Evolutionary conservation across 2,888 invertebrate genomes (phyloP), one percentile per base, ranked within the genome.

Genomic region (Oeneis ivallda): DNA sequence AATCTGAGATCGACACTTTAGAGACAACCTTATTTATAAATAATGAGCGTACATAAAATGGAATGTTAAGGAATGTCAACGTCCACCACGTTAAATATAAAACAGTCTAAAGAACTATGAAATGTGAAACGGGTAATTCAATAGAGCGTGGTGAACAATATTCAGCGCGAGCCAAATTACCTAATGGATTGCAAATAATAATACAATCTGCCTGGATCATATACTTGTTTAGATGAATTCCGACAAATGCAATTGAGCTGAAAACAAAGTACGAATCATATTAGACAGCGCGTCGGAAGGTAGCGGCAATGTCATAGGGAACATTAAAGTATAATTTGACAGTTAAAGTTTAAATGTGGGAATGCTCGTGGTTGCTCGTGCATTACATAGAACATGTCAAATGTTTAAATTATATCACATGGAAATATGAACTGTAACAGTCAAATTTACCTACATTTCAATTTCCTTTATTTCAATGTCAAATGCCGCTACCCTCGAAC

Each of bases 1-100:
- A 91, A 90, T 85, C 87, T 91, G 92, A 92, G 92, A 92, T 92
- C 92, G 91, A 90, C 87, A 85, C 84, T 86, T 87, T 82, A 83
- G 86, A 87, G 86, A 92, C 85, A 86, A 84, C 83, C 82, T 82
- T 85, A 87, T 86, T 82, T 78, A 81, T 82, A 82, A 81, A 77
- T 78, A 62, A 77, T 81, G 83, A 84, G 84, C 82, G 80, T 78
- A 80, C 49, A 41, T 80, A 79, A 78, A 78, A 81, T 72, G 84
- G 84, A 84, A 83, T 83, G 82, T 82, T 82, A 77, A 76, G 79
- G 78, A 77, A 78, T 76, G 76, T 74, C 74, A 66, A 74, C 75
- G 76, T 76, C 78, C 79, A 78, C 80, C 79, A 78, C 80, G 19
- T 15, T 43, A 53, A n/a, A 61, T 47, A 52, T 61, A 41, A 60